Conservation (phyloP, 2,888 invertebrate genomes). For the Oligia strigilis region DNA sequence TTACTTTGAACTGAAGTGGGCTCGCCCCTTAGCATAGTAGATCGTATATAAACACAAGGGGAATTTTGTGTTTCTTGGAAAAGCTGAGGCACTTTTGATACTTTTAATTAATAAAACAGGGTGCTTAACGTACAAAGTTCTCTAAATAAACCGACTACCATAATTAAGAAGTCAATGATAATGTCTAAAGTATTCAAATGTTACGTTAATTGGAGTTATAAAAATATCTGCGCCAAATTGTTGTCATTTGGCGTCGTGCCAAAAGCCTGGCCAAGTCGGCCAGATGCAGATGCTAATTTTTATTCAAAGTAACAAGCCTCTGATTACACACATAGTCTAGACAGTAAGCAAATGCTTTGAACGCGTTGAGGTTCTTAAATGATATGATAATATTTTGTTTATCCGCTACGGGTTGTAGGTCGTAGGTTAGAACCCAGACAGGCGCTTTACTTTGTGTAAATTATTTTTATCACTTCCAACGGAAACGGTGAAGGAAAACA, state of each 20-base stretch:
- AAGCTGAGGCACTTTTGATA: not conserved
- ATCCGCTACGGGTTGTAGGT: not conserved
- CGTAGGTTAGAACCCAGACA: not conserved
- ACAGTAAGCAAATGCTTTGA: constrained; percentile 39
- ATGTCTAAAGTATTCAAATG: constrained; percentile 48
- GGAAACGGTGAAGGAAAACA: not conserved
- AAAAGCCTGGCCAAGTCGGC: constrained; percentile 41
- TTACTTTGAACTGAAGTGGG: not conserved
- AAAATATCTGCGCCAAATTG: constrained; percentile 61
- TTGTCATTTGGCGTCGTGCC: constrained; percentile 56
- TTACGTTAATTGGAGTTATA: constrained; percentile 58
- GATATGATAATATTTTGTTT: not conserved
- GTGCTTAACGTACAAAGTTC: constrained; percentile 22
- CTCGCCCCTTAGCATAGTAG: not conserved
- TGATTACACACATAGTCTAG: constrained; percentile 47
- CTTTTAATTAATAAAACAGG: not conserved
- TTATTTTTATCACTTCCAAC: no score
- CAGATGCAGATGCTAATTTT: constrained; percentile 61
- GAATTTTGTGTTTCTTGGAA: not conserved
- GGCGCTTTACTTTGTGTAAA: no score
- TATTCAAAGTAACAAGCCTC: constrained; percentile 43
- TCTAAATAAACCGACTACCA: constrained; percentile 2
- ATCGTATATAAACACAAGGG: not conserved
- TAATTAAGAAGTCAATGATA: constrained; percentile 21
- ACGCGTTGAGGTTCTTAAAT: constrained; percentile 32